Conservation (phyloP, 2,888 invertebrate genomes). For the Eilema caniola region DNA sequence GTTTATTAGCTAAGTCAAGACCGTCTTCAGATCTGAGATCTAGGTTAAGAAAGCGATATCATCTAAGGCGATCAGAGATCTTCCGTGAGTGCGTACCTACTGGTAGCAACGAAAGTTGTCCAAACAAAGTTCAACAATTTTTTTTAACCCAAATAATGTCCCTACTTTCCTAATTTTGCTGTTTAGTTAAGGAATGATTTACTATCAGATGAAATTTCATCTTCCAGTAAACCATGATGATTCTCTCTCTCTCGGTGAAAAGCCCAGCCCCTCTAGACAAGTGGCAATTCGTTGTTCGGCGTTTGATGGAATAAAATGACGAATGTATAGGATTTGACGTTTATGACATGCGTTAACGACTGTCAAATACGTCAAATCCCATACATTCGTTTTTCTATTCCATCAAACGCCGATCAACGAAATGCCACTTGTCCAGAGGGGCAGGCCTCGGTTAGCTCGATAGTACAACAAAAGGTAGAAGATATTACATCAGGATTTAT, state of each 20-base stretch:
- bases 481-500: neutral
- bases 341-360: too few relatives aligned
- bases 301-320: too few relatives aligned
- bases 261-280: too few relatives aligned
- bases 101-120: slow-evolving; percentile 2
- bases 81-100: slow-evolving; percentile 10
- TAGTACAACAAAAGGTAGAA: neutral
- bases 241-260: neutral
- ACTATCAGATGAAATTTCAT: neutral
- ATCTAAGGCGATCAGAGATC: slow-evolving; percentile 35
- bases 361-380: too few relatives aligned
- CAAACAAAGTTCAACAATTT: neutral
- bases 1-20: slow-evolving; percentile 57
- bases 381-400: too few relatives aligned
- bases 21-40: slow-evolving; percentile 38
- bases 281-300: too few relatives aligned
- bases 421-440: too few relatives aligned
- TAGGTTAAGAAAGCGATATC: slow-evolving; percentile 44
- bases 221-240: neutral
- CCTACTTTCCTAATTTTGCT: neutral
- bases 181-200: neutral
- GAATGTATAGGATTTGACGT: too few relatives aligned
- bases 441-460: neutral
- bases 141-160: neutral
- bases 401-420: too few relatives aligned